Evolutionary conservation across 2,888 invertebrate genomes (phyloP).

Genomic region (Cephus rjabovi): DNA sequence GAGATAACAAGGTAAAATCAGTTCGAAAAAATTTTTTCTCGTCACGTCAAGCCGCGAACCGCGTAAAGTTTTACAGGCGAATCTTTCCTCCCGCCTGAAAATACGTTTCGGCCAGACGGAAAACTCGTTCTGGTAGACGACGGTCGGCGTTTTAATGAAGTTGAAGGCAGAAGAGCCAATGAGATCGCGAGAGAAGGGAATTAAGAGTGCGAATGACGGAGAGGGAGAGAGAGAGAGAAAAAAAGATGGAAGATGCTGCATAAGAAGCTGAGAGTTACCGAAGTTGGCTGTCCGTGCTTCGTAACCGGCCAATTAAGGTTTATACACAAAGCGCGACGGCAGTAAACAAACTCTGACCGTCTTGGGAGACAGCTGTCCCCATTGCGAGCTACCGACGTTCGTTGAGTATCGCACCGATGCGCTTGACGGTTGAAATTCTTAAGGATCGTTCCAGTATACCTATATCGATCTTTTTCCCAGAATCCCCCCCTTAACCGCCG

Average conservation of each 20-base stretch:
- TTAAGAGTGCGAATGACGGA: too few relatives aligned
- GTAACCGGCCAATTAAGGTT: background rate
- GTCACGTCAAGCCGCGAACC: too few relatives aligned
- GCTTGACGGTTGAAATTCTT: background rate
- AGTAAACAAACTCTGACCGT: background rate
- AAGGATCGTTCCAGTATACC: too few relatives aligned
- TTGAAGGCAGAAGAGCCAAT: background rate
- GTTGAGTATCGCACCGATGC: background rate
- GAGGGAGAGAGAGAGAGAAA: background rate
- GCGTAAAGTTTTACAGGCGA: too few relatives aligned
- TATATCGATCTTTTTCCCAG: too few relatives aligned
- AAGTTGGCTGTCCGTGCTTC: background rate
- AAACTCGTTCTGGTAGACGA: background rate
- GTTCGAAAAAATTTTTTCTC: too few relatives aligned
- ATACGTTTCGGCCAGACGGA: background rate
- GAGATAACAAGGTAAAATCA: background rate
- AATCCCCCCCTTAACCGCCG: too few relatives aligned
- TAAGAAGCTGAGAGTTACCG: background rate
- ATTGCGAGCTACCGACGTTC: background rate
- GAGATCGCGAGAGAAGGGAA: background rate
- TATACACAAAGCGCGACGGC: background rate
- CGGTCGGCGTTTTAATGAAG: background rate
- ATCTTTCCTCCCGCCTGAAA: background rate
- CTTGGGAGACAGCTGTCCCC: background rate
- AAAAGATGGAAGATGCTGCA: background rate